Base-by-base conservation (phyloP, 2,888 invertebrate genomes). In the Eupithecia abbreviata region DNA sequence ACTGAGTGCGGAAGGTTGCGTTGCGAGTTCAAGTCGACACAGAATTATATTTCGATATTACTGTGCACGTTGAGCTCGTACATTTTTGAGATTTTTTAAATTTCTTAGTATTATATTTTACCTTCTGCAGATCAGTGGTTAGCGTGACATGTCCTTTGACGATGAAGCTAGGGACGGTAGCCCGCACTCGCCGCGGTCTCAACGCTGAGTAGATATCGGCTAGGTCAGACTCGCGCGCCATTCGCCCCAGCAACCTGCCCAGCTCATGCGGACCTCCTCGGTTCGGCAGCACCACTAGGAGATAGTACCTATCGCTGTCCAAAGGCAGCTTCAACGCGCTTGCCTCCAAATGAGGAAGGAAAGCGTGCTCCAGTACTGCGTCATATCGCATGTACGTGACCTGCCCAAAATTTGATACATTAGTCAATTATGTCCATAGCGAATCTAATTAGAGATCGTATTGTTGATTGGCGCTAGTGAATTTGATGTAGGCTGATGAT, bases 91-190 rank as follows among this genome's bases (percentile, higher is more conserved):
- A 58, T 58, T 18, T 58, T 10, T n/a, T 51, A n/a, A 4, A 51
- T 49, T 10, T 12, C 49, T 58, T 58, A 58, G 55, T 4, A 71
- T 2, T 4, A 12, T 30, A 42, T 71, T 93, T 95, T 93, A 98
- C 98, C 96, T 97, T 97, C 90, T 98, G 97, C 79, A 98, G 94
- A 85, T 97, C 97, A 73, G 97, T 96, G n/a, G 98, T 98, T 72
- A 98, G 93, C 71, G 97, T 96, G 82, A 98, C 96, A 84, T 97
- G 97, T 70, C 98, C 98, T 80, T 97, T 97, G 42, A 98, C 95
- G 89, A 96, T 97, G 87, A 98, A 98, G 85, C 97, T 97, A 0
- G 98, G 98, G 78, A 98, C 97, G 49, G 97, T 96, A 0, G 97
- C 97, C 82, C 96, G 96, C 15, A 98, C 97, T 89, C 97, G 96